Evolutionary conservation across 2,888 invertebrate genomes (phyloP).

Genomic region (Rhamphomyia laevipes): DNA sequence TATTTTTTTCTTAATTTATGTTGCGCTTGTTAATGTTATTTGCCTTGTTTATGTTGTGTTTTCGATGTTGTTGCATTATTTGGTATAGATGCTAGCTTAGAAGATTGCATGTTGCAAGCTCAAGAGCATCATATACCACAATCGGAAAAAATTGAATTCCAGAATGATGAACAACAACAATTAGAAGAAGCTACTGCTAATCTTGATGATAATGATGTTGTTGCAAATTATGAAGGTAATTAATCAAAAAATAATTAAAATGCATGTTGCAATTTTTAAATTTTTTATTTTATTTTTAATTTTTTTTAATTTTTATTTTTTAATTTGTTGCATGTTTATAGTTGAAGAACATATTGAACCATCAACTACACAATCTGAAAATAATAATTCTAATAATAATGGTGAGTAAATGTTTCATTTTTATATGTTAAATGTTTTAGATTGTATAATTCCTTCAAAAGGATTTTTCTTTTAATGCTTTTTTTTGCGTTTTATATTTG

Average conservation of each 20-base stretch:
- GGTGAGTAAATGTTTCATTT: constrained; percentile 12
- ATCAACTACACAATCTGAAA: constrained; percentile 19
- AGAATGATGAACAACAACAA: constrained; percentile 29
- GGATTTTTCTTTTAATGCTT: too few species aligned
- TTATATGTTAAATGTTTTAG: too few species aligned
- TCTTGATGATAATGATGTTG: constrained; percentile 25
- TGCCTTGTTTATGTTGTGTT: constrained; percentile 13
- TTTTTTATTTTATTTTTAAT: constrained; percentile 10
- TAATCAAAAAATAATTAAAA: constrained; percentile 1
- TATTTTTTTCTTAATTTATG: constrained; percentile 16
- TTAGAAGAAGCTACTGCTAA: constrained; percentile 23
- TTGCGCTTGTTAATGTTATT: constrained; percentile 8
- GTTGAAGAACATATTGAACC: constrained; percentile 14
- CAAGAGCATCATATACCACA: constrained; percentile 26
- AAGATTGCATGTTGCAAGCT: constrained; percentile 50
- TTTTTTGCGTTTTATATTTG: too few species aligned
- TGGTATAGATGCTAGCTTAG: constrained; percentile 49
- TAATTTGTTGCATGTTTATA: constrained; percentile 15
- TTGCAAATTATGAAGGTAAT: constrained; percentile 39
- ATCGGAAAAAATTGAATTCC: constrained; percentile 25
- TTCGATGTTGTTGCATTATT: constrained; percentile 17
- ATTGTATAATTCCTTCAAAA: too few species aligned
- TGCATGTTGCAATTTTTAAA: constrained; percentile 4
- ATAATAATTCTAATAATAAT: constrained; percentile 20
- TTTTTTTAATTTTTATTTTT: constrained; percentile 15